Percentiles rank a stretch among this genome's conserved stretches.
Evolutionary conservation across 2,797 vertebrate species (phyloP).

Genomic region (Psittacula echo): DNA sequence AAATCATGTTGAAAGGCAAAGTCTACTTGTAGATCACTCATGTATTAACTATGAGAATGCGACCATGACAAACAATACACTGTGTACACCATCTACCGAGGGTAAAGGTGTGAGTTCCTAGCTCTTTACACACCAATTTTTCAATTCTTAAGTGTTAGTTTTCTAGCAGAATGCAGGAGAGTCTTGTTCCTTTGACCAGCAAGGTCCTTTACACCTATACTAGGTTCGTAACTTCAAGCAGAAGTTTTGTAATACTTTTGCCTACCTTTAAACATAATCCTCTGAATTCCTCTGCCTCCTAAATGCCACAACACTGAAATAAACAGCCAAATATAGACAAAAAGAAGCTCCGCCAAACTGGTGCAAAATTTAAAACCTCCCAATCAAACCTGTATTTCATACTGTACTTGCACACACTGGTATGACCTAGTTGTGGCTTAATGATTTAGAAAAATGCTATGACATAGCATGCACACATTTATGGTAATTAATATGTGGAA

Average conservation of each 20-base stretch:
- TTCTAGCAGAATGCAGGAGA: neutral
- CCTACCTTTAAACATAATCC: neutral
- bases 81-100: neutral
- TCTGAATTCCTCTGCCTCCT: neutral
- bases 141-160: neutral
- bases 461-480: neutral
- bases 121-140: neutral
- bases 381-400: neutral
- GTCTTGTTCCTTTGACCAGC: neutral
- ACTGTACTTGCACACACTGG: rapidly evolving
- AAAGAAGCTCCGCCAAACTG: neutral
- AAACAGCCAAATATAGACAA: neutral
- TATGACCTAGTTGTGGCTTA: neutral
- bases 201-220: neutral
- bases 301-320: neutral
- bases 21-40: neutral
- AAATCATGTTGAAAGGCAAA: neutral
- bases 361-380: neutral
- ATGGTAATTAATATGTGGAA: neutral
- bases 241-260: neutral
- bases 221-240: neutral
- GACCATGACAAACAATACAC: neutral
- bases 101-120: neutral
- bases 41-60: neutral
- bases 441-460: neutral